A percentile compares a stretch with the other conserved stretches of the same genome.
phyloP scores from a whole-genome alignment of 2,888 invertebrate species.

The Agrotis exclamationis region DNA sequence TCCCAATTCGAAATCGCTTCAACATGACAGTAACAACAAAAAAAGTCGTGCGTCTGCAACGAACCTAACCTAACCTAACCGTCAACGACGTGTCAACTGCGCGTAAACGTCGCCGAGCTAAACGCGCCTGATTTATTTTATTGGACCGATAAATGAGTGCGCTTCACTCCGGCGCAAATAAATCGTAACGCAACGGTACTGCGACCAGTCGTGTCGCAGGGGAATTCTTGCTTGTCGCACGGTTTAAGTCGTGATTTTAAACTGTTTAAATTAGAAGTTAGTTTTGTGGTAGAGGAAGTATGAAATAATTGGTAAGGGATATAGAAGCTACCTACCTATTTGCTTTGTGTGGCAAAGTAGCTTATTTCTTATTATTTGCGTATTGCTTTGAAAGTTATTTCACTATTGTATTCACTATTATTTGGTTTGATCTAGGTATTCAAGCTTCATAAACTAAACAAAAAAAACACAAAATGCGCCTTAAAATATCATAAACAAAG shows the following conservation, averaged over 20 bases:
- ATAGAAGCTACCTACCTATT: neutral
- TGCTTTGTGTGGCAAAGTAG: neutral
- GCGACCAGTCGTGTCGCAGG: conserved; percentile 42
- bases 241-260: conserved; percentile 45
- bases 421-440: no score
- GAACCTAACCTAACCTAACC: conserved; percentile 66
- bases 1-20: neutral
- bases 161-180: conserved; percentile 66
- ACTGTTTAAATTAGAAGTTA: conserved; percentile 31
- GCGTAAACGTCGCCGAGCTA: conserved; percentile 75
- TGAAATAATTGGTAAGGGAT: neutral
- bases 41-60: conserved; percentile 44
- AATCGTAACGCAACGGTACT: conserved; percentile 57
- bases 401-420: neutral
- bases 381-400: neutral
- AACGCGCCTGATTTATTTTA: conserved; percentile 78
- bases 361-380: neutral
- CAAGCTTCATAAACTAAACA: no score
- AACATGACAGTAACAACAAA: conserved; percentile 23
- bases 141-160: conserved; percentile 80
- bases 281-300: neutral
- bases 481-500: no score
- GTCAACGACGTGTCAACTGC: conserved; percentile 75
- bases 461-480: no score
- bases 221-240: conserved; percentile 43